These are phyloP conservation scores for Hemibagrus guttatus DNA, from an alignment of 2,797 vertebrate species.

Conservation along the genomic window DNA sequence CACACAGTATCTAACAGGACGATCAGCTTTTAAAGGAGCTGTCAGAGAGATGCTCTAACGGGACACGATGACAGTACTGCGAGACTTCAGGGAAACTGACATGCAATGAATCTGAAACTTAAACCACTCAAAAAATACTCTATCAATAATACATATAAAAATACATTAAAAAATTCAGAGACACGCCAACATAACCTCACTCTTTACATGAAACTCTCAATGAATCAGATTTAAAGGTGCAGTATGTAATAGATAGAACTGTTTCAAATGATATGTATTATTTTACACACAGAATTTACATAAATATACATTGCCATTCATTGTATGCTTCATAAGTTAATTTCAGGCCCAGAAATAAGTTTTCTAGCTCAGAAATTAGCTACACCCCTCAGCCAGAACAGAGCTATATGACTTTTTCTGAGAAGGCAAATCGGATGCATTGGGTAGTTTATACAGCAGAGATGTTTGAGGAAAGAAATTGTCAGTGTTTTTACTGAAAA, in stretches of 20 bases:
- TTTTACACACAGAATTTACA: neutral
- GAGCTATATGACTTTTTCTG: neutral
- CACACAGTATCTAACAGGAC: constrained; percentile 12
- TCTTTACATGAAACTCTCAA: neutral
- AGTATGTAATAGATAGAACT: neutral
- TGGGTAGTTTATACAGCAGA: neutral
- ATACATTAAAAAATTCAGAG: neutral
- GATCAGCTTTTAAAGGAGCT: neutral
- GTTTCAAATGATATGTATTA: neutral
- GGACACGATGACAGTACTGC: neutral
- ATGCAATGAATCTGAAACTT: neutral
- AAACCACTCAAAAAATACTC: neutral
- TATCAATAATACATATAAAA: neutral
- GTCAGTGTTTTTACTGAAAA: neutral
- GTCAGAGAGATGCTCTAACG: neutral
- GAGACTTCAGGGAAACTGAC: neutral
- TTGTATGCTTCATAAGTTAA: neutral
- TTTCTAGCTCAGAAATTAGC: neutral
- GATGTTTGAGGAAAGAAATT: neutral
- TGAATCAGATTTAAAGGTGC: neutral
- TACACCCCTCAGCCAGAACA: neutral
- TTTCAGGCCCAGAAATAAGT: neutral
- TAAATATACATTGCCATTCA: neutral
- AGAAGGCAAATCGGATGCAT: neutral
- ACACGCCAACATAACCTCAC: neutral